Evolutionary conservation across 2,888 invertebrate species (phyloP), one percentile per base, ranked within the genome.

Genomic region (Cyaniris semiargus): DNA sequence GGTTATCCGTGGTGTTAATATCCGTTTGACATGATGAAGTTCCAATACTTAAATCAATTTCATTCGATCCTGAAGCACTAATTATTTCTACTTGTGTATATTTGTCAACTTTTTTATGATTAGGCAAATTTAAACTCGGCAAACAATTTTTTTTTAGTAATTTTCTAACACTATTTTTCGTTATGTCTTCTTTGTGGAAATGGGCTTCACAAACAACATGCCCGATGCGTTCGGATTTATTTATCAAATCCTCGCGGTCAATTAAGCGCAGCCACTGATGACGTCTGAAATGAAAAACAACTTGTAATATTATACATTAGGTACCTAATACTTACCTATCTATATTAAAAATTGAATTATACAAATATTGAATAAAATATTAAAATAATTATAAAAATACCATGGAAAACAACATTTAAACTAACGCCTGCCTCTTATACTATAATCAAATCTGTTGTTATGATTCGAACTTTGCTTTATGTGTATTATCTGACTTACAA

Each of bases 41-140:
- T 3, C 10, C 60, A 60, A 60, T 58, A 58, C 23, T 23, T 58
- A 58, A 58, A 58, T 58, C 21, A 23, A 21, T 60, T 60, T 60
- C 23, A 60, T 60, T 60, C 21, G 23, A 21, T 10, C n/a, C 60
- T 23, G 60, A 23, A 23, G 60, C 60, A 23, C 60, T 78, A 79
- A 76, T 77, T 72, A 72, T 13, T 34, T 76, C 48, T 23, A 70
- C 79, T 78, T 80, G 78, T 44, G 80, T 78, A 78, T 77, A 53
- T 76, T 78, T 77, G 76, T 79, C 79, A 77, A 76, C 75, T 76
- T 74, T 76, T 70, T 44, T 78, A 76, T 70, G 56, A 78, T 70
- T 80, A 78, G 81, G 81, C 80, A 81, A 78, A 80, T 80, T 79
- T 72, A 82, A 81, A 31, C 66, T 79, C 79, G 82, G 81, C 1